phyloP scores from a whole-genome alignment of 2,888 invertebrate species.

The Yponomeuta sedellus region DNA sequence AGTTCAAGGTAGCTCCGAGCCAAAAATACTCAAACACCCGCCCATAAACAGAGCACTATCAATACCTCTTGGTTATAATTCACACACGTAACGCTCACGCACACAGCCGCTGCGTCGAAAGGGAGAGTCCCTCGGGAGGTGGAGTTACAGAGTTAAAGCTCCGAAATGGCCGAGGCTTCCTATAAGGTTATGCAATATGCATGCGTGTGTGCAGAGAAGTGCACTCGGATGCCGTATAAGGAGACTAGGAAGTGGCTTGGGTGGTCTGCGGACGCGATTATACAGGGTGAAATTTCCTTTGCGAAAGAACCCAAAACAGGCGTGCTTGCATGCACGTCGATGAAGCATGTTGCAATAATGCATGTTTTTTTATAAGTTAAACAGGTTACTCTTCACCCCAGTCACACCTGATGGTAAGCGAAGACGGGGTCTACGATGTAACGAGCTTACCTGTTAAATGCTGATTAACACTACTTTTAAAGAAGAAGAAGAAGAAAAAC shows the following conservation, averaged over 20 bases:
- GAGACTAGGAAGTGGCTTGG: slow-evolving; percentile 26
- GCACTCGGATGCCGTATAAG: slow-evolving; percentile 47
- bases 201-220: slow-evolving; percentile 72
- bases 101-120: slow-evolving; percentile 36
- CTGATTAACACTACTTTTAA: no score
- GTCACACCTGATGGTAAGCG: no score
- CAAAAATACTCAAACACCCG: neutral
- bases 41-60: neutral
- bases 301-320: neutral
- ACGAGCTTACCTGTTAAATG: no score
- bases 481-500: no score
- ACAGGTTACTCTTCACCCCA: no score
- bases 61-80: neutral
- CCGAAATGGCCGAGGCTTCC: slow-evolving; percentile 64
- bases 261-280: slow-evolving; percentile 32
- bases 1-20: slow-evolving; percentile 11
- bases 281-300: no score
- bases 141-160: slow-evolving; percentile 72
- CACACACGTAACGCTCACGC: slow-evolving; percentile 80
- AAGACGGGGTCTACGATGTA: no score
- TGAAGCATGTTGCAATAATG: no score
- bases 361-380: no score
- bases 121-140: slow-evolving; percentile 75
- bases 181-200: slow-evolving; percentile 68
- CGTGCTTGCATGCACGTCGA: no score